These are phyloP conservation scores for Dryococelus australis DNA, from an alignment of 2,888 invertebrate genomes.

Conservation along the genomic window DNA sequence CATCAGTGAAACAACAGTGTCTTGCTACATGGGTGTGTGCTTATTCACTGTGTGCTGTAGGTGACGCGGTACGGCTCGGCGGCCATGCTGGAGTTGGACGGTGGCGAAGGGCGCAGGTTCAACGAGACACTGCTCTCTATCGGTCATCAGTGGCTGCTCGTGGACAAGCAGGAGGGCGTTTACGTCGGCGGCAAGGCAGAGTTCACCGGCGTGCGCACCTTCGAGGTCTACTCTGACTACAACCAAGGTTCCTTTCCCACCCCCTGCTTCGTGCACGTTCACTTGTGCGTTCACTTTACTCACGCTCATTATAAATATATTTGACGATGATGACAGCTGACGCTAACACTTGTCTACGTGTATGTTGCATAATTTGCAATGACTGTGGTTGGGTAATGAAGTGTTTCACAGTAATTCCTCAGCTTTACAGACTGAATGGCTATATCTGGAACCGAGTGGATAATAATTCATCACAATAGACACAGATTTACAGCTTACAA, in stretches of 20 bases:
- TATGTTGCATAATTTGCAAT: too few relatives aligned
- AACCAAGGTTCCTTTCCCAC: constrained; percentile 54
- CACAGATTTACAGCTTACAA: too few relatives aligned
- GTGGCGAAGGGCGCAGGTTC: constrained; percentile 62
- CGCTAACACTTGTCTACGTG: too few relatives aligned
- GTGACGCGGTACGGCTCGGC: constrained; percentile 61
- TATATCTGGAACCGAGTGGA: too few relatives aligned
- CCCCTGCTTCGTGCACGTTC: background rate
- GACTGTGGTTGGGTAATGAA: too few relatives aligned
- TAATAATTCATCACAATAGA: too few relatives aligned
- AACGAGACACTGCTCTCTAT: constrained; percentile 59
- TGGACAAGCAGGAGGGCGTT: constrained; percentile 61
- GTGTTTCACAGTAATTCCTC: too few relatives aligned
- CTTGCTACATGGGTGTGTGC: background rate
- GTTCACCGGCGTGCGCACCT: constrained; percentile 60
- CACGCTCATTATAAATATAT: too few relatives aligned
- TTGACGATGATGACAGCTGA: too few relatives aligned
- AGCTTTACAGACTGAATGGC: too few relatives aligned
- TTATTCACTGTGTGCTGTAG: constrained; percentile 11
- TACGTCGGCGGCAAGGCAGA: constrained; percentile 63
- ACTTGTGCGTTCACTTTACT: too few relatives aligned
- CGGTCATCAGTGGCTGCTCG: constrained; percentile 60
- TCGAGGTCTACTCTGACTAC: constrained; percentile 60
- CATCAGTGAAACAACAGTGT: too few relatives aligned
- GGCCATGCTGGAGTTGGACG: constrained; percentile 63